Base-by-base conservation (phyloP, 2,888 invertebrate species). In the Chaetogeoica ovagalla region DNA sequence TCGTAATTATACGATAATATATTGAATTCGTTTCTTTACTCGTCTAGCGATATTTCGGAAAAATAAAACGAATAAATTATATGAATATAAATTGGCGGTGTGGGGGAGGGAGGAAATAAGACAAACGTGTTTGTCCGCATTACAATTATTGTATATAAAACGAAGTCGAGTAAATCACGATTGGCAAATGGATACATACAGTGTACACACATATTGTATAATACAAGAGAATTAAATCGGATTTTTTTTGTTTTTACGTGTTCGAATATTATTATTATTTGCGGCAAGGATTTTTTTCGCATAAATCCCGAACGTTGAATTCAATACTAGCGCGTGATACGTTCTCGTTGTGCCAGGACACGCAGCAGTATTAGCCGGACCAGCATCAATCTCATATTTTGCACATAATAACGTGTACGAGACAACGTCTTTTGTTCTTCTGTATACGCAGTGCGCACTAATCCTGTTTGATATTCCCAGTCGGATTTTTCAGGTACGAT, bases 391-490 rank as follows among this genome's bases (percentile, higher is more conserved):
- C 79, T 79, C 55, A 11, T 63, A 62, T 71, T 55, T 65, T 65
- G 79, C 63, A 57, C 57, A 63, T 66, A 57, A 37, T 79, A 79
- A 30, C 4, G 30, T 39, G 70, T 37, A 62, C 52, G 23, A 21
- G 37, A 30, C 30, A 55, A 21, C 70, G 37, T 70, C 37, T 70
- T 63, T 79, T 71, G 79, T 79, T 79, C 23, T 70, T 39, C 4
- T 30, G 4, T 30, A 30, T 4, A 4, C 30, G 30, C 30, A 30
- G 30, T 30, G 19, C 63, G 23, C 21, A 11, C 23, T 79, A 79
- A 79, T 79, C 79, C 65, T 79, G 63, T 79, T 71, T 79, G 71
- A 79, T 79, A 79, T 79, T 79, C 63, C 39, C 23, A 19, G 79
- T 71, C 0, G 43, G 63, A 71, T 57, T 71, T 71, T 39, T 69